Conservation (phyloP, 2,888 invertebrate species). For the Zeuzera pyrina region DNA sequence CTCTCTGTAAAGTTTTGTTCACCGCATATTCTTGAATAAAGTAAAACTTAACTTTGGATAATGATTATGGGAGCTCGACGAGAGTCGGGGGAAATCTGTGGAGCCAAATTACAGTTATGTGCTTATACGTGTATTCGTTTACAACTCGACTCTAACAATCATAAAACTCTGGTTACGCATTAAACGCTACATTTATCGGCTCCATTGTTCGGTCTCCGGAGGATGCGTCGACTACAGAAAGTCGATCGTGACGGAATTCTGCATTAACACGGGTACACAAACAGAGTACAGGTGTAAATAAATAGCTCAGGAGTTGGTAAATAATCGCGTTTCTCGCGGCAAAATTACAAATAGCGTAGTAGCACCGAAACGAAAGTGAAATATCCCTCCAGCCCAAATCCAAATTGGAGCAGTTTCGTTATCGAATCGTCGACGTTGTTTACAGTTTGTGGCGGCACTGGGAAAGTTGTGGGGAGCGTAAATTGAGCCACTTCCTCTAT, state of each 20-base stretch:
- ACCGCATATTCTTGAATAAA: slow-evolving; percentile 18
- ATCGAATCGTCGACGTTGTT: slow-evolving; percentile 32
- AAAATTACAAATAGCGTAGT: no score
- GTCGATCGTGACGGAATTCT: no score
- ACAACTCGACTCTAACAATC: slow-evolving; percentile 21
- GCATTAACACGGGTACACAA: no score
- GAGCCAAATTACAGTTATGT: slow-evolving; percentile 9
- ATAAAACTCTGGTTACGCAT: slow-evolving; percentile 20
- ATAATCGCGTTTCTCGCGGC: no score
- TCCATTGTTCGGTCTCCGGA: no score
- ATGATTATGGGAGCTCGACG: slow-evolving; percentile 30
- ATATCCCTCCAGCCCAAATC: slow-evolving; percentile 20
- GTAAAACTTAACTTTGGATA: slow-evolving; percentile 34
- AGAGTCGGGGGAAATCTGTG: slow-evolving; percentile 50
- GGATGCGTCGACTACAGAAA: no score
- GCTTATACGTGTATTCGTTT: slow-evolving; percentile 22
- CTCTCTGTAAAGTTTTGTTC: slow-evolving; percentile 20
- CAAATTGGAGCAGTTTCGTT: slow-evolving; percentile 29
- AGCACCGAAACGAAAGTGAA: slow-evolving; percentile 30
- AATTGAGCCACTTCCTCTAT: slow-evolving; percentile 26
- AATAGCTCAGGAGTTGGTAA: no score
- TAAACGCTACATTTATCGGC: slow-evolving; percentile 10
- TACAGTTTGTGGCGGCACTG: slow-evolving; percentile 27
- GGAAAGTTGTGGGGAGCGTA: slow-evolving; percentile 14
- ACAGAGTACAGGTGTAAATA: no score